Evolutionary conservation across 2,797 vertebrate genomes (phyloP).

Genomic region (Sebastiscus albofasciatus): DNA sequence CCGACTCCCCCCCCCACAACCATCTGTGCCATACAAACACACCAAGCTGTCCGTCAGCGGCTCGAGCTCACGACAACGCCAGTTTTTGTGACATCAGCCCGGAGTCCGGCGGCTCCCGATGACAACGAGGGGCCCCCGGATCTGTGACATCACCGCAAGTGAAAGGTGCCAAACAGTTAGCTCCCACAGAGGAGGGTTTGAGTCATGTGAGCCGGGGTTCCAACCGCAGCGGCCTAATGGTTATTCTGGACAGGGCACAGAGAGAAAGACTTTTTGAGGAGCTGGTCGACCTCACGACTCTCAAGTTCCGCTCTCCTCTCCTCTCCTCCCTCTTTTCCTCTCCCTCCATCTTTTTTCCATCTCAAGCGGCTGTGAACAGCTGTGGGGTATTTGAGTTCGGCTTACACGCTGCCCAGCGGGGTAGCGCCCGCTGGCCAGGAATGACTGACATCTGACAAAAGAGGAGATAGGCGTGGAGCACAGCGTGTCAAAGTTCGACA

Average conservation of each 20-base stretch:
- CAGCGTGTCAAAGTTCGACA: constrained; percentile 42
- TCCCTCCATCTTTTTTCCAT: constrained; percentile 39
- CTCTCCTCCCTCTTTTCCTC: neutral
- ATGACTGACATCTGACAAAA: constrained; percentile 73
- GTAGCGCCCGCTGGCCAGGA: constrained; percentile 31
- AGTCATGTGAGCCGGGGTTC: constrained; percentile 63
- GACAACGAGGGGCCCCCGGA: constrained; percentile 33
- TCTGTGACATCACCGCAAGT: constrained; percentile 63
- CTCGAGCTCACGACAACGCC: constrained; percentile 32
- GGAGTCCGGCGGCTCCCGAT: constrained; percentile 23
- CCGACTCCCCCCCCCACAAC: constrained; percentile 40
- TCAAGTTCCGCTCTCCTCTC: constrained; percentile 34
- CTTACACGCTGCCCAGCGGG: constrained; percentile 54
- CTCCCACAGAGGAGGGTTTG: constrained; percentile 51
- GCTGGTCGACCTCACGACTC: constrained; percentile 14
- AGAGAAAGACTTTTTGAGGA: constrained; percentile 22
- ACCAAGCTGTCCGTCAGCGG: constrained; percentile 72
- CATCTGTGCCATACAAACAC: constrained; percentile 78
- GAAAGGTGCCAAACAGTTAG: constrained; percentile 61
- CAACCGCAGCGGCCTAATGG: constrained; percentile 55
- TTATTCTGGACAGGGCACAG: constrained; percentile 50
- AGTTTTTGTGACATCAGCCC: constrained; percentile 65
- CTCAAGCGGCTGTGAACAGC: constrained; percentile 62
- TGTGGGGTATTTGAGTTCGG: constrained; percentile 60
- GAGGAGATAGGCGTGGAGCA: constrained; percentile 29